These are phyloP conservation scores for Harlomillsia oculata DNA, from an alignment of 1,140 invertebrate species.

Conservation along the genomic window DNA sequence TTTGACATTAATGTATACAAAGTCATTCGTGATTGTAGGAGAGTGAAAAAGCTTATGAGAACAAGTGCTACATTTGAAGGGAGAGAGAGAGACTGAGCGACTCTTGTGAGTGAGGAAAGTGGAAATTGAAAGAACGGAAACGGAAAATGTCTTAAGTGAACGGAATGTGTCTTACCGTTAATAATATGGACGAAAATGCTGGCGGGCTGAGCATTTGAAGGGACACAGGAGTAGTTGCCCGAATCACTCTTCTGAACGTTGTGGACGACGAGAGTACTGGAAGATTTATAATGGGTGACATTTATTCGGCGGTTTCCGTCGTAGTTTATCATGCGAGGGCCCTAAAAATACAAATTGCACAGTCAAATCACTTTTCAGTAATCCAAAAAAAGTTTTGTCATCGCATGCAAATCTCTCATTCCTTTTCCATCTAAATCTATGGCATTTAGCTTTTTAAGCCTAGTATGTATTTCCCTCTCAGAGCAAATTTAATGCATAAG, in stretches of 20 bases:
- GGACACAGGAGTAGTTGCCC: conserved; percentile 54
- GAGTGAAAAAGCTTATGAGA: too few species aligned
- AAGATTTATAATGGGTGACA: conserved; percentile 56
- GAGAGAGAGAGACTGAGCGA: too few species aligned
- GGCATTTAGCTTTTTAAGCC: too few species aligned
- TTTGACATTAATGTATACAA: neutral
- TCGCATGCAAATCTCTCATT: conserved; percentile 2
- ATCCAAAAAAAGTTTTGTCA: too few species aligned
- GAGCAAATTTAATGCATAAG: neutral
- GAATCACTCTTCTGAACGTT: conserved; percentile 41
- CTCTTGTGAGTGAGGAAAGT: too few species aligned
- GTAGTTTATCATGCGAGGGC: conserved; percentile 64
- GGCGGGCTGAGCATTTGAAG: conserved; percentile 48
- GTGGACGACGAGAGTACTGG: conserved; percentile 39
- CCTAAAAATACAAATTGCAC: conserved; percentile 36
- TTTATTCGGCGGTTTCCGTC: conserved; percentile 72
- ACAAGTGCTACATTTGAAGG: neutral
- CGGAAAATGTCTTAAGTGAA: too few species aligned
- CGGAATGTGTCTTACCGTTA: conserved; percentile 44
- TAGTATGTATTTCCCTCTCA: neutral
- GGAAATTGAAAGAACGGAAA: too few species aligned
- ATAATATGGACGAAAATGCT: conserved; percentile 49
- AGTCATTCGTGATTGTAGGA: too few species aligned
- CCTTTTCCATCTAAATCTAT: neutral
- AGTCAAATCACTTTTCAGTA: neutral